Conservation (phyloP, 2,113 vertebrate species). For the Petrocephalus microphthalmus region DNA sequence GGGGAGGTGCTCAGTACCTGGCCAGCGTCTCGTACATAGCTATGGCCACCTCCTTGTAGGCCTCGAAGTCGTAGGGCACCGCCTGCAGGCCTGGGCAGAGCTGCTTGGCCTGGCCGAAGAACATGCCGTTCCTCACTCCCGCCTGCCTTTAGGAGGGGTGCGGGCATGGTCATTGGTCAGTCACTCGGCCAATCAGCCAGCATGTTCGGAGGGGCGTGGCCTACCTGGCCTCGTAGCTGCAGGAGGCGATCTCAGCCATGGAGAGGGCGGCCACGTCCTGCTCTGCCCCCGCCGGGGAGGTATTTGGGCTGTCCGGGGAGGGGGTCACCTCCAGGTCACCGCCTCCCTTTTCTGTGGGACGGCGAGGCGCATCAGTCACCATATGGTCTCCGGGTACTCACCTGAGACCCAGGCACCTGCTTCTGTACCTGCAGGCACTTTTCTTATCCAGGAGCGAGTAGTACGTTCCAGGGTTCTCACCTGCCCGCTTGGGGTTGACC, state of each 20-base stretch:
- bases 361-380: not conserved
- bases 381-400: not conserved
- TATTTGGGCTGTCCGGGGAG: slow-evolving; percentile 60
- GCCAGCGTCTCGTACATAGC: slow-evolving; percentile 86
- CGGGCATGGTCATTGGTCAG: not conserved
- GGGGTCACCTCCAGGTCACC: slow-evolving; percentile 60
- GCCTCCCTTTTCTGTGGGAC: slow-evolving; percentile 43
- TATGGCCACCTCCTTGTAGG: slow-evolving; percentile 86
- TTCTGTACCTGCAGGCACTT: not conserved
- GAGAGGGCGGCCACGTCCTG: slow-evolving; percentile 65
- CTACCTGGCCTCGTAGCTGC: slow-evolving; percentile 96
- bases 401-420: not conserved
- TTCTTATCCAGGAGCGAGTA: not conserved
- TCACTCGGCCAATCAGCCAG: not conserved
- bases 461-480: slow-evolving; percentile 49
- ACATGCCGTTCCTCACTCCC: slow-evolving; percentile 94
- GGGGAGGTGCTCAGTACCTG: slow-evolving; percentile 59
- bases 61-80: slow-evolving; percentile 87
- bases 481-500: slow-evolving; percentile 64
- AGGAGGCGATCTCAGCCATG: slow-evolving; percentile 96
- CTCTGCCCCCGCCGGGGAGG: slow-evolving; percentile 55
- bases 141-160: slow-evolving; percentile 64
- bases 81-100: slow-evolving; percentile 83
- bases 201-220: not conserved
- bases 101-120: slow-evolving; percentile 90